phyloP scores from a whole-genome alignment of 2,797 vertebrate species.

The Falco columbarius region DNA sequence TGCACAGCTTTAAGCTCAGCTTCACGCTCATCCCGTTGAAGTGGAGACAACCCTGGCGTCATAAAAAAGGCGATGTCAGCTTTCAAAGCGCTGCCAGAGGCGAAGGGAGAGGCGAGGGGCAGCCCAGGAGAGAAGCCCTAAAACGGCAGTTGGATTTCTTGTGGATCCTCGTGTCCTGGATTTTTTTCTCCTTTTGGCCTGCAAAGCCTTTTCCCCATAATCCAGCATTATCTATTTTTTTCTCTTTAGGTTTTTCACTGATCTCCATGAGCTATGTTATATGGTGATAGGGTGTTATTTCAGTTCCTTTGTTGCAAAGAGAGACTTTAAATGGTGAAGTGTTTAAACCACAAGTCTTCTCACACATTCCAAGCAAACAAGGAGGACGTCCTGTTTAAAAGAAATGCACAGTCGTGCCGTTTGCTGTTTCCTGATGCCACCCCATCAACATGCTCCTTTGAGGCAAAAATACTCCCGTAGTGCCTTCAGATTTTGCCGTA shows the following conservation, averaged over 20 bases:
- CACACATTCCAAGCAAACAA: neutral
- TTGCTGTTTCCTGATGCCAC: neutral
- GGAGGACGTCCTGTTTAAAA: neutral
- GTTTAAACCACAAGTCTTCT: neutral
- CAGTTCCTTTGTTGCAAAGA: neutral
- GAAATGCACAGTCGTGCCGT: neutral
- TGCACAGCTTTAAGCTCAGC: neutral
- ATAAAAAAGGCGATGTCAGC: neutral
- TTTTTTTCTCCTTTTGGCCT: neutral
- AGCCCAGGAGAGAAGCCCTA: neutral
- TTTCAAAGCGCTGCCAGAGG: neutral
- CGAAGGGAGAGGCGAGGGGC: neutral
- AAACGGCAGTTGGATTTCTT: neutral
- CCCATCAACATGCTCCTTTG: neutral
- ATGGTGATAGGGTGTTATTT: neutral
- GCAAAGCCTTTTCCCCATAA: neutral
- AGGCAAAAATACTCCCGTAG: neutral
- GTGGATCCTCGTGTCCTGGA: neutral
- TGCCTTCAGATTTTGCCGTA: neutral
- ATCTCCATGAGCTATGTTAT: neutral
- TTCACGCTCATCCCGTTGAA: neutral
- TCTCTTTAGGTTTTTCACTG: neutral
- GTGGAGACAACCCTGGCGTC: neutral
- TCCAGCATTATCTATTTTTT: neutral
- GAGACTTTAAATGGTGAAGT: neutral